Evolutionary conservation across 2,888 invertebrate genomes (phyloP).

Genomic region (Abrostola triplasia): DNA sequence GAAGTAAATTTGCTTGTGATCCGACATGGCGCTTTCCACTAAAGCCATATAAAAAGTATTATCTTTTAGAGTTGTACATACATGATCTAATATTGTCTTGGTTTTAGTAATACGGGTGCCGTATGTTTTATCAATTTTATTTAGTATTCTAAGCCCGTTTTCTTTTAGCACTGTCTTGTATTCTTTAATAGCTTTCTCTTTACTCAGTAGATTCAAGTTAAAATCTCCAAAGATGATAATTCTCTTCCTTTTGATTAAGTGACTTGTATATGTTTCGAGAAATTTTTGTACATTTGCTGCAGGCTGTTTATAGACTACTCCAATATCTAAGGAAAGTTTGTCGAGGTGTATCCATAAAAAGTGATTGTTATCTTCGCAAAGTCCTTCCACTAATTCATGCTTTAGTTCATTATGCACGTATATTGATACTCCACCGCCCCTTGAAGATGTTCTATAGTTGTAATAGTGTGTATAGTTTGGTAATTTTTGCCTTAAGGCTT

Average conservation of each 20-base stretch:
- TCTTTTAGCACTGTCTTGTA: constrained; percentile 17
- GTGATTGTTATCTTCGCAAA: constrained; percentile 5
- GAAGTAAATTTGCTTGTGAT: too few species aligned
- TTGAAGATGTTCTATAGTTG: neutral
- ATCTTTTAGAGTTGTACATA: constrained; percentile 28
- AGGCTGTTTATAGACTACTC: constrained; percentile 6
- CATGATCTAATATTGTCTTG: constrained; percentile 37
- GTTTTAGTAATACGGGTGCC: constrained; percentile 30
- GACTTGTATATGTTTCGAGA: constrained; percentile 11
- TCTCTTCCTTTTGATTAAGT: constrained; percentile 17
- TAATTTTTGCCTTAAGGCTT: constrained; percentile 10
- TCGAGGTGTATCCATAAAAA: constrained; percentile 3
- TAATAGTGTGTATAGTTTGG: constrained; percentile 15
- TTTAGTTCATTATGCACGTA: too few species aligned
- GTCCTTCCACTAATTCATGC: constrained; percentile 10
- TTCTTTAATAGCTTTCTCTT: neutral
- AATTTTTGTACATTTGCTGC: neutral
- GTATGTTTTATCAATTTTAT: constrained; percentile 19
- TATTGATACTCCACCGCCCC: constrained; percentile 19
- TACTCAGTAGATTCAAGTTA: constrained; percentile 26
- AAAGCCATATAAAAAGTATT: constrained; percentile 28
- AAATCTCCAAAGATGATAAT: too few species aligned
- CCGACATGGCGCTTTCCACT: constrained; percentile 30
- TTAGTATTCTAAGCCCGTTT: too few species aligned
- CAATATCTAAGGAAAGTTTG: neutral